Evolutionary conservation across 2,888 invertebrate genomes (phyloP), one percentile per base, ranked within the genome.

Genomic region (Mythimna albipuncta): DNA sequence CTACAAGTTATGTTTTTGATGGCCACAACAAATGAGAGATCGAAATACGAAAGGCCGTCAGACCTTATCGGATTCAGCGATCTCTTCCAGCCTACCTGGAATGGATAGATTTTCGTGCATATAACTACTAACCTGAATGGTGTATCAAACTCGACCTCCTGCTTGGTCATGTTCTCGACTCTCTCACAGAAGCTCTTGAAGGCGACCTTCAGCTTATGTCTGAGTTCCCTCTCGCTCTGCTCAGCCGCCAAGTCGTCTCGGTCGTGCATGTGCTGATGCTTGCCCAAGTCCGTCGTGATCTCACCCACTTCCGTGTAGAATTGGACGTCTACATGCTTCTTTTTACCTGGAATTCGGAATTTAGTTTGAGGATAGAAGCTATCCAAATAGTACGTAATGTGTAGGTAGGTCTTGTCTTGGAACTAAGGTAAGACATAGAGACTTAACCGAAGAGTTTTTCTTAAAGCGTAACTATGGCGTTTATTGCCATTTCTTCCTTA

Each of bases 281-380:
- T 99, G 61, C 99, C 99, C 88, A 99, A 97, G 97, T 99, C 99
- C 0, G 99, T 99, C 0, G 99, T 99, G 75, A 99, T 99, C 96
- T 99, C 99, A 88, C 99, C 99, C 69, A 99, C 99, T 96, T 99
- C 99, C 0, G 99, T 99, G 93, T 99, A 99, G 96, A 99, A 99
- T 93, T 99, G 99, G 7, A 99, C 99, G 95, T 99, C 99, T 0
- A 99, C 97, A 88, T 99, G 99, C 91, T 99, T 99, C 97, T 99
- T 99, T 96, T 99, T 99, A 61, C 96, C 96, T 96, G 84, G 4
- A 83, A 65, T 47, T 26, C 1, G 1, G 5, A 38, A 2, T 35
- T 52, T 41, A 6, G 19, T 38, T 9, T n/a, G 9, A 35, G n/a
- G 50, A n/a, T 3, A 9, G 19, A 1, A 19, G n/a, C 2, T 19